Evolutionary conservation across 2,888 invertebrate species (phyloP).

Genomic region (Baccha elongata): DNA sequence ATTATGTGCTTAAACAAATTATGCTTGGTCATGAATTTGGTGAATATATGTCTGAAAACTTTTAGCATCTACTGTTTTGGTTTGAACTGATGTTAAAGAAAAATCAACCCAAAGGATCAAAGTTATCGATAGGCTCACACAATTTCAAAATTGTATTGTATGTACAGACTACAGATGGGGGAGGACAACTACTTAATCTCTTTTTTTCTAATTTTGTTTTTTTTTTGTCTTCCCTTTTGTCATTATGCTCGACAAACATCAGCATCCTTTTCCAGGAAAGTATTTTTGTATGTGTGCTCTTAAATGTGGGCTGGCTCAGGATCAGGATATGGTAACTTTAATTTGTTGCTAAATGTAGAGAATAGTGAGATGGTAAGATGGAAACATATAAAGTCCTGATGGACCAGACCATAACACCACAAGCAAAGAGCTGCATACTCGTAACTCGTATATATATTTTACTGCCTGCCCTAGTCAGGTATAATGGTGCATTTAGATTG

Average conservation of each 20-base stretch:
- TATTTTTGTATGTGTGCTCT: background rate
- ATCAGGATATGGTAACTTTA: background rate
- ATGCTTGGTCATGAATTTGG: no score
- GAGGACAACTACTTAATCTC: slow-evolving; percentile 56
- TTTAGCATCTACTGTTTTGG: slow-evolving; percentile 31
- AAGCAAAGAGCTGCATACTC: background rate
- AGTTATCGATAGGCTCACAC: slow-evolving; percentile 35
- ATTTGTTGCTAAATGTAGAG: no score
- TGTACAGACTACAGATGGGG: slow-evolving; percentile 43
- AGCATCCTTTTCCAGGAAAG: slow-evolving; percentile 62
- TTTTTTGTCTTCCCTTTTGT: background rate
- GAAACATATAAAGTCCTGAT: no score
- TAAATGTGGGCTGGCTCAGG: slow-evolving; percentile 3
- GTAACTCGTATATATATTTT: no score
- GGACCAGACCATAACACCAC: background rate
- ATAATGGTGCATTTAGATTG: slow-evolving; percentile 9
- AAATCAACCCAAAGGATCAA: slow-evolving; percentile 31
- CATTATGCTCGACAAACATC: slow-evolving; percentile 23
- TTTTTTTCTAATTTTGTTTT: slow-evolving; percentile 21
- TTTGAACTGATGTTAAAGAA: background rate
- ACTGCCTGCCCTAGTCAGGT: background rate
- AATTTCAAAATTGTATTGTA: slow-evolving; percentile 38
- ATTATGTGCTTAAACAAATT: no score
- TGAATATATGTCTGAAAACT: slow-evolving; percentile 3
- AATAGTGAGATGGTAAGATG: no score